Conservation (phyloP, 2,888 invertebrate genomes). For the Argyra leucocephala region DNA sequence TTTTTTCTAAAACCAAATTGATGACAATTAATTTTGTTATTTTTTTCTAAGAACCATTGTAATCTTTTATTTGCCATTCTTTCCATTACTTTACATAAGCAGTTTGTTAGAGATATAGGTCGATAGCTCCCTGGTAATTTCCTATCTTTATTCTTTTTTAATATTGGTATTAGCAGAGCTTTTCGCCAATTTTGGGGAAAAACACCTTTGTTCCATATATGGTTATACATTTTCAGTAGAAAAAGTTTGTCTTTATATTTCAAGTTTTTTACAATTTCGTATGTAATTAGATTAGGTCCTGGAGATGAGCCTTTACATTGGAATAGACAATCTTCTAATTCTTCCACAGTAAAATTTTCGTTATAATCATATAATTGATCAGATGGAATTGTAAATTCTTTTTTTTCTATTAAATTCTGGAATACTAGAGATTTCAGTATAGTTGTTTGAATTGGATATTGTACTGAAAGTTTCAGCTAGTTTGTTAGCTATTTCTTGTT, state of each 20-base stretch:
- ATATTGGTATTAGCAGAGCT: conserved; percentile 2
- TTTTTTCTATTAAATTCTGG: background rate
- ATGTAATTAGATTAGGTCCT: background rate
- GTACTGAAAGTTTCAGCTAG: background rate
- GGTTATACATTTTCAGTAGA: background rate
- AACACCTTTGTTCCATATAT: background rate
- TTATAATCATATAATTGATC: background rate
- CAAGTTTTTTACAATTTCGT: background rate
- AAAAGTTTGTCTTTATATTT: background rate
- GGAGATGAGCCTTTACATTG: background rate
- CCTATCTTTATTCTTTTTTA: background rate
- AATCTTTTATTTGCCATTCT: conserved; percentile 10
- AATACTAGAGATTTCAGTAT: background rate
- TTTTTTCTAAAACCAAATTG: conserved; percentile 8
- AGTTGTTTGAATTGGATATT: background rate
- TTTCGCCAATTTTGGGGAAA: background rate
- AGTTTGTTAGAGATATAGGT: conserved; percentile 10
- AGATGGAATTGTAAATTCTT: background rate
- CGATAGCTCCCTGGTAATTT: background rate
- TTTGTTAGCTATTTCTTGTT: background rate
- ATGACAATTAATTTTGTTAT: background rate
- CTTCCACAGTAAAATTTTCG: background rate
- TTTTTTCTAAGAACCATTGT: background rate
- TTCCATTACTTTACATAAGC: conserved; percentile 8
- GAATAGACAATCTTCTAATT: background rate